Base-by-base conservation (phyloP, 1,140 invertebrate genomes). In the Anoplophora glabripennis region DNA sequence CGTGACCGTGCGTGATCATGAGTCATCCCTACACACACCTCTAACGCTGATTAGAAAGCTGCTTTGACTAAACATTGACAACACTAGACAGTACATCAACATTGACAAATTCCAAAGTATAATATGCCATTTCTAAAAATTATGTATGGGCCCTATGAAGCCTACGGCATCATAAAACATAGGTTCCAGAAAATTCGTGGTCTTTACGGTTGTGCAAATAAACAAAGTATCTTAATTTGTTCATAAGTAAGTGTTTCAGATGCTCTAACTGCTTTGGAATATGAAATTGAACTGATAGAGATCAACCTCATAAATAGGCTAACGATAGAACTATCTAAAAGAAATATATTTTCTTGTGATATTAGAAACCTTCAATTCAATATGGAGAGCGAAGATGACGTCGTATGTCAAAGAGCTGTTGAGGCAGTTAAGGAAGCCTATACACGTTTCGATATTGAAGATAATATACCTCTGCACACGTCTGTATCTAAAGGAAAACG, bases 111-210 rank as follows among this genome's bases (percentile, higher is more conserved):
- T n/a, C n/a, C n/a, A n/a, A n/a, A n/a, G n/a, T n/a, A n/a, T n/a
- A n/a, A n/a, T n/a, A 48, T 47, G 46, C 17, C 48, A 54, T 49
- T 52, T 37, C 37, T 61, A 11, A 57, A 48, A 57, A 56, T 61
- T 40, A 36, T 7, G 18, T 67, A 66, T 28, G 67, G 67, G 3
- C 67, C 67, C 10, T 69, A 67, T 44, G 64, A 67, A 48, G 62
- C 67, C 12, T 12, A 66, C 45, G 65, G 67, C 0, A 47, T 63
- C 3, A 66, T 66, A 9, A 52, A 21, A 12, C 67, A 69, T 47
- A 59, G 53, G 51, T 56, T 59, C 10, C 68, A 67, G 36, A 63
- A 57, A 52, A 37, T 69, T 4, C 52, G 59, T 46, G 65, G 65
- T 33, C 14, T 65, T 38, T 18, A 44, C 7, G 41, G 9, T 7